Evolutionary conservation across 2,113 vertebrate species (phyloP), one percentile per base, ranked within the genome.

Genomic region (Chitala chitala): DNA sequence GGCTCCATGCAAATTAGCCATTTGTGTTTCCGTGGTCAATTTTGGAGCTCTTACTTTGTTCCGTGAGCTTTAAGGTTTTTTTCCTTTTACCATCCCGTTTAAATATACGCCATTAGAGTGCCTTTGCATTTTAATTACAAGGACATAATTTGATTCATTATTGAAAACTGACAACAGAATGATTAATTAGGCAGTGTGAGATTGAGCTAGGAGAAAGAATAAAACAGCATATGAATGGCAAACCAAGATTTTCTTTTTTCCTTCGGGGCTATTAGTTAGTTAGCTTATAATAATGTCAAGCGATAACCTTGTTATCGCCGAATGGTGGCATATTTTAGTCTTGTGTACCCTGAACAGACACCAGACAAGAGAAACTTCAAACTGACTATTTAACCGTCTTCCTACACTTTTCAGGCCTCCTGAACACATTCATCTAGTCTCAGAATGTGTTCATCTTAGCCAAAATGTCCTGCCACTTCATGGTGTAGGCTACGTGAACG

Each of bases 81-180:
- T 15, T 24, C 9, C 26, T 13, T 33, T 1, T 1, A 29, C 56
- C n/a, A 8, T 55, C 53, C 7, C 6, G n/a, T 2, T 5, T 42
- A 26, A 46, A n/a, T 42, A 26, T 38, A 66, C n/a, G 22, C 40
- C 24, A 10, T 48, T 66, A 46, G 17, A 22, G 64, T 26, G 42
- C 64, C 64, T 66, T 48, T 42, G 64, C 64, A 5, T 66, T 46
- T 46, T 66, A 66, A 66, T 66, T 66, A 46, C 22, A 0, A 44
- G 64, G 10, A 26, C 38, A 46, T 66, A 66, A 66, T 66, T 66
- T n/a, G 64, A 66, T 48, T 66, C 64, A 66, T 66, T 66, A 44
- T 44, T 66, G 36, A 66, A 44, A 26, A 9, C 24, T 44, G 38
- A 46, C 58, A 66, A 66, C 64, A 46, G 38, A 22, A 66, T 66